These are phyloP conservation scores for Lampropteryx suffumata DNA, from an alignment of 2,888 invertebrate species.

Conservation along the genomic window DNA sequence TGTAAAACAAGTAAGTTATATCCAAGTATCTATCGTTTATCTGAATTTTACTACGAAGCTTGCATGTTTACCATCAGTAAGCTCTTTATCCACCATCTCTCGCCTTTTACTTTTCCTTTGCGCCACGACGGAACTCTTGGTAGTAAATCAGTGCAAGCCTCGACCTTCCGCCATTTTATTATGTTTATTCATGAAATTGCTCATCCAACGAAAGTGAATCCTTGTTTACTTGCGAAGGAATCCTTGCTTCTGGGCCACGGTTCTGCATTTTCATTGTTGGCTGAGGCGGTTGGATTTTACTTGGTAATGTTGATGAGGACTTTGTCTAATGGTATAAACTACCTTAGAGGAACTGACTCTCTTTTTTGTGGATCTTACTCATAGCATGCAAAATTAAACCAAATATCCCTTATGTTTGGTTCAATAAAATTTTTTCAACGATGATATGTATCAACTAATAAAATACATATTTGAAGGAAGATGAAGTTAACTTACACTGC, in stretches of 20 bases:
- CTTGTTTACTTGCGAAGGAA: constrained; percentile 59
- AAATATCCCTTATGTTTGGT: no score
- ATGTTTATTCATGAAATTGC: constrained; percentile 81
- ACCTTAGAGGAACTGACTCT: no score
- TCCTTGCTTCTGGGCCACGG: constrained; percentile 30
- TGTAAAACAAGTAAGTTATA: no score
- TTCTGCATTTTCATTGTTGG: constrained; percentile 13
- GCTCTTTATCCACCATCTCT: constrained; percentile 3
- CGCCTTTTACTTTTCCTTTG: constrained; percentile 21
- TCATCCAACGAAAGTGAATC: constrained; percentile 75
- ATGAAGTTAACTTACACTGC: no score
- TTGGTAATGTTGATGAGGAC: background rate
- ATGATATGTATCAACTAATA: no score
- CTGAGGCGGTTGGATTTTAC: constrained; percentile 2
- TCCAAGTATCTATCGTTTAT: no score
- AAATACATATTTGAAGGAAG: no score
- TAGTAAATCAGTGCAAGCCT: constrained; percentile 71
- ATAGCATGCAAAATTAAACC: no score
- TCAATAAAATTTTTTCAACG: no score
- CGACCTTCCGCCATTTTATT: constrained; percentile 68
- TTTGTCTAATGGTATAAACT: background rate
- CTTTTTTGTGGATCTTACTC: no score
- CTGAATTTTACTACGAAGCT: background rate
- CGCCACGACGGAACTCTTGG: constrained; percentile 34
- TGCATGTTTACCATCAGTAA: constrained; percentile 12